Evolutionary conservation across 2,888 invertebrate genomes (phyloP), one percentile per base, ranked within the genome.

Genomic region (Lasioglossum calceatum): DNA sequence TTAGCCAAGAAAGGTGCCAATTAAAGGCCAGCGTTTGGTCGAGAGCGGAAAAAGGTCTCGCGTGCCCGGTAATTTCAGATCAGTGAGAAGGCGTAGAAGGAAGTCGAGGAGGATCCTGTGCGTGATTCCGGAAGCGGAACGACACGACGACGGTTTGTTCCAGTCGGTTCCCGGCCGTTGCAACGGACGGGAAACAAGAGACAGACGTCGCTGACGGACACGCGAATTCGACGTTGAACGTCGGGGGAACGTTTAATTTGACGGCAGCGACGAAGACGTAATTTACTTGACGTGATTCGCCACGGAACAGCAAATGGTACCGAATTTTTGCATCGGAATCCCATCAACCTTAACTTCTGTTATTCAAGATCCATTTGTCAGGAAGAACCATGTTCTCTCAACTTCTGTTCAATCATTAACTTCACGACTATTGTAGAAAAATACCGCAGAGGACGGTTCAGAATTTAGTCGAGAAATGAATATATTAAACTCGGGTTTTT

Each of bases 141-240:
- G 81, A 67, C 61, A 16, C 78, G 36, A 36, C 32, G 61, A 77
- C 67, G 74, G 50, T 36, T 75, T 54, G 67, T 79, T 87, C 61
- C 76, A 50, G 50, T 50, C 47, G 47, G 23, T 77, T 39, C 50
- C 64, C 32, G n/a, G 42, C 27, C 39, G 78, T 90, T 82, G 58
- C 73, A 74, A 58, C 44, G 64, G 81, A 81, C 70, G 71, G 70
- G 64, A 76, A 71, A 80, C 47, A 47, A 72, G 47, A 72, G 87
- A 87, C 87, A 87, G 77, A 50, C 70, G 79, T 64, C 71, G 54
- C 77, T 72, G 58, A 83, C 70, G 76, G 73, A 71, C 94, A 94
- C 94, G 94, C 94, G 93, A 94, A 93, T 94, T 93, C 92, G 93
- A 94, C 94, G 94, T 94, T 94, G 32, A 94, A 93, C 93, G 92